phyloP scores from a whole-genome alignment of 2,888 invertebrate genomes.

The Dynastes grantii region DNA sequence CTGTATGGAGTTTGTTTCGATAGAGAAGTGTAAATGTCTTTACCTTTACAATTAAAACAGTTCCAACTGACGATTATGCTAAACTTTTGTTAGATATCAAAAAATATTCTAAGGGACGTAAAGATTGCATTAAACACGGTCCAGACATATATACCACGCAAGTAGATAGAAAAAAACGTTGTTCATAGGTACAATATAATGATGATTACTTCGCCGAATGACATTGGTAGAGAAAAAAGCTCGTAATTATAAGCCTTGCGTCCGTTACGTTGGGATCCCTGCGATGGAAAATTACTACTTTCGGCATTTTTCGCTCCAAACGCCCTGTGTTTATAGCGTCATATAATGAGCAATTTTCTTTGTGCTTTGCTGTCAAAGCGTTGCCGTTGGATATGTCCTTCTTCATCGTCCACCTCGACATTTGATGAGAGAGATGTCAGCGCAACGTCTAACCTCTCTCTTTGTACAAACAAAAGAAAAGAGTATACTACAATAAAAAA shows the following conservation, averaged over 20 bases:
- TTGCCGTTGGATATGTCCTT: slow-evolving; percentile 13
- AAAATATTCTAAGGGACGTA: too few relatives aligned
- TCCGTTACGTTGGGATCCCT: slow-evolving; percentile 26
- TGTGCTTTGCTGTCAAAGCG: slow-evolving; percentile 25
- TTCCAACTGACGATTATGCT: too few relatives aligned
- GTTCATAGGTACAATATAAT: slow-evolving; percentile 54
- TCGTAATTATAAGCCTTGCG: slow-evolving; percentile 54
- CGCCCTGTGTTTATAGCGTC: slow-evolving; percentile 47
- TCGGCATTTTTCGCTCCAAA: slow-evolving; percentile 49
- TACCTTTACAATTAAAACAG: too few relatives aligned
- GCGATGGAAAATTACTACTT: slow-evolving; percentile 53
- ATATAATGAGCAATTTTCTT: slow-evolving; percentile 50
- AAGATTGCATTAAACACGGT: too few relatives aligned
- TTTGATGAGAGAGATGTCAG: not conserved
- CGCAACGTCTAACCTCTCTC: not conserved
- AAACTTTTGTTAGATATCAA: too few relatives aligned
- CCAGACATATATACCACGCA: too few relatives aligned
- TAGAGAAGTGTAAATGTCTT: too few relatives aligned
- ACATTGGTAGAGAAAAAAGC: slow-evolving; percentile 57
- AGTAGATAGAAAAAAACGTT: too few relatives aligned
- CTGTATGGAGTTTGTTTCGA: too few relatives aligned
- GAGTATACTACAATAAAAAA: slow-evolving; percentile 3
- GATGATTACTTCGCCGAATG: slow-evolving; percentile 60
- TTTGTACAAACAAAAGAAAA: slow-evolving; percentile 1
- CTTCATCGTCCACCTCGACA: not conserved